A percentile compares a stretch with the other conserved stretches of the same genome.
These are phyloP conservation scores for Meda fulgida DNA, from an alignment of 2,797 vertebrate genomes.

Conservation along the genomic window DNA sequence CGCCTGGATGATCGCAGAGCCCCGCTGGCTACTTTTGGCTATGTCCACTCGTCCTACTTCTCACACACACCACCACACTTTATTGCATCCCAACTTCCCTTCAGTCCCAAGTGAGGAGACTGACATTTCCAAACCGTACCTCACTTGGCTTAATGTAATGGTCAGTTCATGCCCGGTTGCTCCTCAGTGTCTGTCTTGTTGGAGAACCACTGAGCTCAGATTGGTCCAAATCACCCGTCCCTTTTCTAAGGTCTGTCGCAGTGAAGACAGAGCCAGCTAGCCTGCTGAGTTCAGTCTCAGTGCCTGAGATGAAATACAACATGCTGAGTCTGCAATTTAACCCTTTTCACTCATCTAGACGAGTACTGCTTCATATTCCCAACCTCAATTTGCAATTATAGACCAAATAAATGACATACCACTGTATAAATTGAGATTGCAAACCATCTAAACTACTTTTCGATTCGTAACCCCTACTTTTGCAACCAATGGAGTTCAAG, in stretches of 20 bases:
- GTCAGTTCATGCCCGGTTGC: constrained; percentile 34
- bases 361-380: constrained; percentile 17
- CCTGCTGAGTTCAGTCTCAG: constrained; percentile 26
- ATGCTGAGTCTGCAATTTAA: constrained; percentile 9
- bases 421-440: constrained; percentile 16
- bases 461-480: constrained; percentile 12
- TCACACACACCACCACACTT: constrained; percentile 25
- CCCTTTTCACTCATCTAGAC: background rate
- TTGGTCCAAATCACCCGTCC: constrained; percentile 17
- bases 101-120: constrained; percentile 37
- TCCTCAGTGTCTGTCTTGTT: constrained; percentile 26
- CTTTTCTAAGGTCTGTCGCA: background rate
- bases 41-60: constrained; percentile 19
- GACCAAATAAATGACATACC: constrained; percentile 40
- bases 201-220: constrained; percentile 9
- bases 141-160: constrained; percentile 39
- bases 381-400: constrained; percentile 38
- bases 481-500: background rate
- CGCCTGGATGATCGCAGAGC: constrained; percentile 26
- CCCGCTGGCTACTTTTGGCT: background rate
- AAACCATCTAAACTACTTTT: background rate
- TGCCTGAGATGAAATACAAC: constrained; percentile 35
- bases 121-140: constrained; percentile 53
- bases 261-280: constrained; percentile 11
- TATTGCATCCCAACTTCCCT: constrained; percentile 47